phyloP scores from a whole-genome alignment of 2,888 invertebrate species.

The Trimorus sp. region DNA sequence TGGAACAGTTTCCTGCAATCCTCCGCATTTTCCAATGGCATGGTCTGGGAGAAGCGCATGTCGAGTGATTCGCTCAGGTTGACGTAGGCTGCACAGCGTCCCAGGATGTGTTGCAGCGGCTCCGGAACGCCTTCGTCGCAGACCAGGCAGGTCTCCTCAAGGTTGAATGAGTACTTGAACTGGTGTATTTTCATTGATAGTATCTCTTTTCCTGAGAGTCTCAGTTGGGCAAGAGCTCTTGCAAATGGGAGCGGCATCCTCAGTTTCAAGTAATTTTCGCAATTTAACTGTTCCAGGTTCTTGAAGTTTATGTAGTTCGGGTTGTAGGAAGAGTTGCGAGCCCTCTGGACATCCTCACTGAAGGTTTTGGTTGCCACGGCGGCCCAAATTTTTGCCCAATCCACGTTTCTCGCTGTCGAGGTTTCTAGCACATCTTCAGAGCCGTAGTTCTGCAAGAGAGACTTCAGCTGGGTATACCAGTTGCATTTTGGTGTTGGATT shows the following conservation, averaged over 20 bases:
- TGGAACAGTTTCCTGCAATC: too few relatives aligned
- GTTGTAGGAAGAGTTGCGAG: background rate
- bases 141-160: background rate
- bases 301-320: background rate
- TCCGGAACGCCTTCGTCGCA: background rate
- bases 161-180: background rate
- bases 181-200: background rate
- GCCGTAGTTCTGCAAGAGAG: background rate
- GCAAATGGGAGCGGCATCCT: conserved; percentile 2
- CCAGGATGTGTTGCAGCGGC: background rate
- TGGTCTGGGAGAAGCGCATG: background rate
- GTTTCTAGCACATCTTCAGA: background rate
- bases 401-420: background rate
- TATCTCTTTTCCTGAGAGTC: background rate
- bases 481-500: background rate
- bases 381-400: background rate
- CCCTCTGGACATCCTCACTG: background rate
- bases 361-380: too few relatives aligned
- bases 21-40: too few relatives aligned
- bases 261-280: background rate
- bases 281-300: background rate
- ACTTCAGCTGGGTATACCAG: background rate
- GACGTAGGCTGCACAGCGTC: background rate
- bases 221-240: background rate
- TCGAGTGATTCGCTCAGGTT: background rate